Base-by-base conservation (phyloP, 1,140 invertebrate species). In the Magallana ariakensis region DNA sequence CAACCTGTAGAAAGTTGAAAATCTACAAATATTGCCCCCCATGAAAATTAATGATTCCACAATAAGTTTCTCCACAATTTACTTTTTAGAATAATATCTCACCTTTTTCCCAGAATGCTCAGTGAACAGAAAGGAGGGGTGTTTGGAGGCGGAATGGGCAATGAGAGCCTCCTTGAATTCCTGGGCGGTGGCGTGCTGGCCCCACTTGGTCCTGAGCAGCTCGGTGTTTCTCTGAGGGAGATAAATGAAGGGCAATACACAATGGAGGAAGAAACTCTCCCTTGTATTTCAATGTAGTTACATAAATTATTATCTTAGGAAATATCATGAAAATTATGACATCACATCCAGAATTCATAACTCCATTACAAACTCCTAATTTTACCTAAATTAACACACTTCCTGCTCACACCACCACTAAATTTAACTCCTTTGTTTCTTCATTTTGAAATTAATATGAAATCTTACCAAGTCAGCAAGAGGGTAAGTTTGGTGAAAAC, bases 391-490 rank as follows among this genome's bases (percentile, higher is more conserved):
- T 46, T 46, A 46, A 0, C 33, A 46, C 33, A 46, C 0, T 46
- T 2, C 33, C 2, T 3, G 33, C 33, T 46, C 33, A 46, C 33
- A 46, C 33, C 33, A 46, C 33, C 33, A 46, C 33, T 46, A 46
- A 46, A 46, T 5, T 46, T 46, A 46, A 46, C 33, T 46, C 33
- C 33, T 46, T 46, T 46, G 33, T 46, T 46, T 46, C 33, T 46
- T 46, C 33, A 46, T 19, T 62, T 62, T 5, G 60, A 62, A 62
- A 19, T 62, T 62, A 46, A 46, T 46, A 4, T 46, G 33, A 46
- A 46, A 55, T 82, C 91, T 84, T 89, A 94, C 93, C 89, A 93
- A 81, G 85, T 94, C 93, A 58, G 91, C 89, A 33, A 94, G 87
- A 75, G 85, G 55, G 57, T 90, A 92, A 22, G 33, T 88, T 60